Conservation (phyloP, 2,888 invertebrate genomes). For the Drosophila seclusa region DNA sequence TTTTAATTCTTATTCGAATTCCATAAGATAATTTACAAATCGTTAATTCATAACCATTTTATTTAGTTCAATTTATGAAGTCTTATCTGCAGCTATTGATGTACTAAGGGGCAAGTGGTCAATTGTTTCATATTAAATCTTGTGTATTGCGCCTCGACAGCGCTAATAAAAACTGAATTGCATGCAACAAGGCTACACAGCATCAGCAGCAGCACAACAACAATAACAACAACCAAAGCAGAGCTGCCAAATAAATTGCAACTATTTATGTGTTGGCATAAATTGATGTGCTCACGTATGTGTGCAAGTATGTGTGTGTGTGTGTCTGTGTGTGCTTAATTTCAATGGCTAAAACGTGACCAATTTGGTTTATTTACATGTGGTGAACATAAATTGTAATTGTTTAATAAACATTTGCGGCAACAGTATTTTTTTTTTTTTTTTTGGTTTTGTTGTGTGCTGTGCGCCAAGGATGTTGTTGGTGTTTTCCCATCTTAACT, state of each 20-base stretch:
- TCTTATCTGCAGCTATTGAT: slow-evolving; percentile 18
- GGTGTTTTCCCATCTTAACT: slow-evolving; percentile 26
- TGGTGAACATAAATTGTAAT: slow-evolving; percentile 83
- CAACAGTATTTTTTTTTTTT: slow-evolving; percentile 37
- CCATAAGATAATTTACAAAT: background rate
- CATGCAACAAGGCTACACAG: slow-evolving; percentile 32
- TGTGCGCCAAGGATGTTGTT: slow-evolving; percentile 32
- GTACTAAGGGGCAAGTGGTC: slow-evolving; percentile 47
- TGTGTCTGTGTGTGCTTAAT: slow-evolving; percentile 42
- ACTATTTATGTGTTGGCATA: slow-evolving; percentile 70
- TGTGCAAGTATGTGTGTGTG: slow-evolving; percentile 28
- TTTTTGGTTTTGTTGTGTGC: slow-evolving; percentile 6
- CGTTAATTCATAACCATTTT: background rate
- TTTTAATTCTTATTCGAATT: background rate
- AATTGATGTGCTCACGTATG: slow-evolving; percentile 46
- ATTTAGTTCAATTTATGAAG: background rate
- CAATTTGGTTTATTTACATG: slow-evolving; percentile 85
- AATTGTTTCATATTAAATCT: slow-evolving; percentile 69
- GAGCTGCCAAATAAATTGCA: slow-evolving; percentile 69
- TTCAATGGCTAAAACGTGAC: slow-evolving; percentile 84
- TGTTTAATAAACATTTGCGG: slow-evolving; percentile 65
- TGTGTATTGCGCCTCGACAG: slow-evolving; percentile 25
- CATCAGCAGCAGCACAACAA: slow-evolving; percentile 24
- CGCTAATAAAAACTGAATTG: slow-evolving; percentile 17
- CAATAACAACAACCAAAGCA: slow-evolving; percentile 32